Conservation (phyloP, 2,888 invertebrate genomes). For the Diaperis boleti region DNA sequence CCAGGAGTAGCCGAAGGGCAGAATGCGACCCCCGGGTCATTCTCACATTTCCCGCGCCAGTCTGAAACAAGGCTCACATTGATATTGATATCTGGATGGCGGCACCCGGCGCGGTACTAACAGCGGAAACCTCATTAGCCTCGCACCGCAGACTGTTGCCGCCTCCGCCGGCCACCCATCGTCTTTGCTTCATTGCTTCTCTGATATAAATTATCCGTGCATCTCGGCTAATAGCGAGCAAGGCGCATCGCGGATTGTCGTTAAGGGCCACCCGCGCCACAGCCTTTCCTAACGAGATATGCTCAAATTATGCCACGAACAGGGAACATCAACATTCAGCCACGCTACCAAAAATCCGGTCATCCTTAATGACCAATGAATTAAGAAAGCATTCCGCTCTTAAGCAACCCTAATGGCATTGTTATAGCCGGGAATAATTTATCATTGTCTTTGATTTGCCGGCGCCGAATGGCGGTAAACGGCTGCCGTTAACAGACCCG, state of each 20-base stretch:
- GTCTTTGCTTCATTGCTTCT: constrained; percentile 61
- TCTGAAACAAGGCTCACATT: constrained; percentile 52
- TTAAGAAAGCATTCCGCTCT: constrained; percentile 59
- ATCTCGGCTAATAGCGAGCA: constrained; percentile 54
- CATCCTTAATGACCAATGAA: constrained; percentile 64
- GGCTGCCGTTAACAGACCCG: constrained; percentile 36
- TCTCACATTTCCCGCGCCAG: constrained; percentile 51
- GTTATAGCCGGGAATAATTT: constrained; percentile 41
- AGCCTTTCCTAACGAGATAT: constrained; percentile 62
- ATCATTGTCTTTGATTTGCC: constrained; percentile 50
- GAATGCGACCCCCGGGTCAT: constrained; percentile 44
- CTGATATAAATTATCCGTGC: constrained; percentile 61
- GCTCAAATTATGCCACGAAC: constrained; percentile 63
- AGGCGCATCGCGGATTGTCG: constrained; percentile 63
- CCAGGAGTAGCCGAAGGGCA: constrained; percentile 39
- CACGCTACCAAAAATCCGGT: constrained; percentile 58
- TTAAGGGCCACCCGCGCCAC: constrained; percentile 62
- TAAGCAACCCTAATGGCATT: constrained; percentile 48
- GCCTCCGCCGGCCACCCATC: constrained; percentile 52
- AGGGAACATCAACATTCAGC: constrained; percentile 59
- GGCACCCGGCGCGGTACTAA: constrained; percentile 52
- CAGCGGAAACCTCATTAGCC: constrained; percentile 57
- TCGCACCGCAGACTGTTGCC: constrained; percentile 56
- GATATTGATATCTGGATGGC: constrained; percentile 50
- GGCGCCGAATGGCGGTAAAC: constrained; percentile 31